These are phyloP conservation scores for Glyptemys insculpta DNA, from an alignment of 2,797 vertebrate species.

Conservation along the genomic window DNA sequence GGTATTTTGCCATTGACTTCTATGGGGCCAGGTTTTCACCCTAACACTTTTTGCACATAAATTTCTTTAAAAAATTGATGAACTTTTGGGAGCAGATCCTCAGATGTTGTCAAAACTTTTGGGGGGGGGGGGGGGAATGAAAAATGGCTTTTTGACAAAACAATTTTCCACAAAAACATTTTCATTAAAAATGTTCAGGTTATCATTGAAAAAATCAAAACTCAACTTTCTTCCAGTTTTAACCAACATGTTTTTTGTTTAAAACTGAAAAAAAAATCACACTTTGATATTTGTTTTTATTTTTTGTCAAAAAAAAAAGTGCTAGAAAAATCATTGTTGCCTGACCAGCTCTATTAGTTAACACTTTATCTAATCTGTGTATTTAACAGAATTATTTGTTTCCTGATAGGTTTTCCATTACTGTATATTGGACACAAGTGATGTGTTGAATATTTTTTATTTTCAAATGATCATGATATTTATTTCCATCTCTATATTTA, in stretches of 20 bases:
- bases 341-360: not conserved
- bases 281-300: not conserved
- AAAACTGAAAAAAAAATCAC: not conserved
- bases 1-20: not conserved
- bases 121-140: not conserved
- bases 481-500: not conserved
- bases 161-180: not conserved
- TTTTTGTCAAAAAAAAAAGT: no score
- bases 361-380: not conserved
- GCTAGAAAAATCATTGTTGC: not conserved
- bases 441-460: not conserved
- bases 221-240: not conserved
- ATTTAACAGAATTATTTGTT: not conserved
- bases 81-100: not conserved
- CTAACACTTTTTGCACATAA: not conserved
- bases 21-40: not conserved
- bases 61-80: not conserved
- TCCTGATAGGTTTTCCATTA: not conserved
- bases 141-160: not conserved
- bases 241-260: not conserved
- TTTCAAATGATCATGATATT: not conserved
- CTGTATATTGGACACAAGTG: not conserved
- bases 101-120: not conserved
- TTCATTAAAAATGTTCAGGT: not conserved
- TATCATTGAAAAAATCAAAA: not conserved